Base-by-base conservation (phyloP, 2,888 invertebrate species). In the Xiphydria camelus region DNA sequence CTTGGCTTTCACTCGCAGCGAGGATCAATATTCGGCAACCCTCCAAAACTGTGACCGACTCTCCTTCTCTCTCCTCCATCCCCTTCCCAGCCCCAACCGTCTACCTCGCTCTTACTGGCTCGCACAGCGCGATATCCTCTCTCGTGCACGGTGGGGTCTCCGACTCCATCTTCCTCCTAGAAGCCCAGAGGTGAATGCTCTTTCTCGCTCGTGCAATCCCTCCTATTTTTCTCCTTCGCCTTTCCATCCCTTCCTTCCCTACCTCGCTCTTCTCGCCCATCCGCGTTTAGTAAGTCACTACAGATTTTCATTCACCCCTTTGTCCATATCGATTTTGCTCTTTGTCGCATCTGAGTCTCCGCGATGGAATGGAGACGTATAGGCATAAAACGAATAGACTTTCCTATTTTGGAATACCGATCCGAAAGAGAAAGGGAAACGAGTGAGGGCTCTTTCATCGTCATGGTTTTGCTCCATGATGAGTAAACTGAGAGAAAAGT, bases 21-120 rank as follows among this genome's bases (percentile, higher is more conserved):
- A 35, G 59, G 69, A 69, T 70, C 69, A 66, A 70, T 70, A 70
- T 67, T 68, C 66, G 62, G 57, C 61, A 59, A 47, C 60, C 55
- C 64, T 64, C 60, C 62, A 58, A 66, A 70, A 66, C 61, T 53
- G 56, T 52, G 61, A 59, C 62, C 58, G 55, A 57, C 55, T 49
- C 49, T 41, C 45, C 41, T 49, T 45, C 33, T 45, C 51, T 40
- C 45, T n/a, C 38, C 38, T 50, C 47, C 32, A 9, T 34, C 34
- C 26, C 39, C 7, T 14, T 26, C 39, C 23, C 43, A 26, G 36
- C 41, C 43, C 36, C 2, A 2, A 31, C 7, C 7, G 6, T 31
- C 36, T n/a, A 29, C 4, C 10, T 41, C 26, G 21, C 17, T 20
- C 15, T 17, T 22, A 19, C 19, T 29, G 38, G 29, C 20, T 37